Conservation (phyloP, 2,113 vertebrate species). For the Stegostoma tigrinum region DNA sequence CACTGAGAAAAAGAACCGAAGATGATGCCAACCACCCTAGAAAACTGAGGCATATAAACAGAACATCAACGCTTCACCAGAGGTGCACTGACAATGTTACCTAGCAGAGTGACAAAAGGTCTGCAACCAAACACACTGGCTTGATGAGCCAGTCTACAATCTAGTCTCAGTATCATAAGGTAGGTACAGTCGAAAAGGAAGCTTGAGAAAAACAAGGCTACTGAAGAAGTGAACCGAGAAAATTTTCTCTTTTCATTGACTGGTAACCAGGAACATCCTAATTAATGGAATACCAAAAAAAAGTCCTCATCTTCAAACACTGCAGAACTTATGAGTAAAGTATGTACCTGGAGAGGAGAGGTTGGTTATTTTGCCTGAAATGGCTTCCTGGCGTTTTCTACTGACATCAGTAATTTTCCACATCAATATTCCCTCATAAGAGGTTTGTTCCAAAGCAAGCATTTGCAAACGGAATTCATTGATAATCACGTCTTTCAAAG, state of each 20-base stretch:
- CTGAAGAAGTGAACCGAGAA: background rate
- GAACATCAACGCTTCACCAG: too few species aligned
- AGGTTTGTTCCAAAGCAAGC: slow-evolving; percentile 59
- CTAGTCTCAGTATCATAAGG: background rate
- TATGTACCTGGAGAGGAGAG: slow-evolving; percentile 70
- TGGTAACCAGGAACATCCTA: background rate
- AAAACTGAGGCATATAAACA: too few species aligned
- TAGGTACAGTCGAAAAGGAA: background rate
- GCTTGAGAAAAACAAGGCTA: background rate
- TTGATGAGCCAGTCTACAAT: too few species aligned
- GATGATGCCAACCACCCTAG: too few species aligned
- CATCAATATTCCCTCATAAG: slow-evolving; percentile 67
- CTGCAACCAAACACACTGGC: too few species aligned
- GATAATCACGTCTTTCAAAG: slow-evolving; percentile 62
- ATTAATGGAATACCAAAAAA: background rate
- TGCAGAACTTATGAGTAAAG: background rate
- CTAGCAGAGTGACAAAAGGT: too few species aligned
- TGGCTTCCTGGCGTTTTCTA: slow-evolving; percentile 63
- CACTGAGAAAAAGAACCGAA: too few species aligned
- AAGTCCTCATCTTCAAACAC: background rate
- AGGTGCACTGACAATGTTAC: too few species aligned
- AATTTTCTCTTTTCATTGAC: background rate
- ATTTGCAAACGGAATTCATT: slow-evolving; percentile 60
- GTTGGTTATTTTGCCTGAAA: slow-evolving; percentile 57
- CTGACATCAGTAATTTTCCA: slow-evolving; percentile 70